These are phyloP conservation scores for Tenualosa ilisha DNA, from an alignment of 2,797 vertebrate species.

Conservation along the genomic window DNA sequence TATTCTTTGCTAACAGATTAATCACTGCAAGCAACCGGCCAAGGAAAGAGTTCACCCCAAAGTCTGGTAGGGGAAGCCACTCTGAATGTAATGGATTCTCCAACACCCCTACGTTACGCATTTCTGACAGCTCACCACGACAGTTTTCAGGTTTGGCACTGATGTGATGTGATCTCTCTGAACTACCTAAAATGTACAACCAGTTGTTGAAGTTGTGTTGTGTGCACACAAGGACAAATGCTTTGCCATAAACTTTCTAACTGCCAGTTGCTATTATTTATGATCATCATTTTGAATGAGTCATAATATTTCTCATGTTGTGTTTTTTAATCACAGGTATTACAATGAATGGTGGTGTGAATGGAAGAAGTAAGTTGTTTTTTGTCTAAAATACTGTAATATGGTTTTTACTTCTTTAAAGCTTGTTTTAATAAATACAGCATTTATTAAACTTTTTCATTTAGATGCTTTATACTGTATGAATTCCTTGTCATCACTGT, in stretches of 20 bases:
- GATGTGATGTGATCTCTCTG: background rate
- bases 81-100: conserved; percentile 73
- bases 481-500: background rate
- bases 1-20: conserved; percentile 71
- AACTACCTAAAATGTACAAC: background rate
- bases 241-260: too few relatives aligned
- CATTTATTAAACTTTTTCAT: background rate
- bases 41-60: conserved; percentile 74
- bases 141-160: conserved; percentile 73
- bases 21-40: conserved; percentile 74
- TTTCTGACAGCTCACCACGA: conserved; percentile 63
- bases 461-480: background rate
- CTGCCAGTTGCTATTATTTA: too few relatives aligned
- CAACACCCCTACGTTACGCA: conserved; percentile 65
- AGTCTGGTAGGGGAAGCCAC: conserved; percentile 65
- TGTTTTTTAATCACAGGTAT: conserved; percentile 45
- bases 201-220: too few relatives aligned
- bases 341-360: conserved; percentile 50
- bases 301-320: background rate
- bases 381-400: too few relatives aligned
- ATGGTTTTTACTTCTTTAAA: background rate
- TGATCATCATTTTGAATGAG: too few relatives aligned
- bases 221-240: background rate
- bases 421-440: background rate
- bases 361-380: conserved; percentile 53